Conservation (phyloP, 1,140 invertebrate genomes). For the Druon quercuslanigerum region DNA sequence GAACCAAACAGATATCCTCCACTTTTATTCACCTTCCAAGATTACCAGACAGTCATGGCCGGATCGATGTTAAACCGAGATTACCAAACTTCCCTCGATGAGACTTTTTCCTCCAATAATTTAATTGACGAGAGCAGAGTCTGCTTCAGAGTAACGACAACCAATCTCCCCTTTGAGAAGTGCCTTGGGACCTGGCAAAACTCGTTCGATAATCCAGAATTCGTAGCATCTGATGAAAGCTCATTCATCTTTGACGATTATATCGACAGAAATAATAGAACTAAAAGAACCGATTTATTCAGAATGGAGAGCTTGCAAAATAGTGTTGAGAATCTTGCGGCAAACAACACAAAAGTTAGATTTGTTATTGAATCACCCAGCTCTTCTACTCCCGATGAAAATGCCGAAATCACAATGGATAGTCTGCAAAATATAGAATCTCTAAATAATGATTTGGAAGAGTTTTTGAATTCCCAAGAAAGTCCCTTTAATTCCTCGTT, state of each 20-base stretch:
- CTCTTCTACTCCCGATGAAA: conserved; percentile 35
- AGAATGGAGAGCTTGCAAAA: conserved; percentile 35
- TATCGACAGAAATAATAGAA: conserved; percentile 54
- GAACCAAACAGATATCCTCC: conserved; percentile 54
- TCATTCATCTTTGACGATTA: conserved; percentile 66
- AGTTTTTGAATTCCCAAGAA: background rate
- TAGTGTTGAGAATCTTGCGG: conserved; percentile 31
- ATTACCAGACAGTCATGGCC: conserved; percentile 66
- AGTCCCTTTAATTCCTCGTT: background rate
- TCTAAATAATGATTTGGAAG: background rate
- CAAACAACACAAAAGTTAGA: conserved; percentile 59
- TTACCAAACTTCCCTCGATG: conserved; percentile 24
- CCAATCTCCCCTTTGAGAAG: conserved; percentile 67
- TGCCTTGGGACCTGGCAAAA: conserved; percentile 56
- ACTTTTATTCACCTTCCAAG: conserved; percentile 66
- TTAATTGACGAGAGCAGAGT: conserved; percentile 51
- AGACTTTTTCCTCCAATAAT: conserved; percentile 35
- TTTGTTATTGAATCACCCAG: conserved; percentile 63
- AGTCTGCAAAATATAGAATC: conserved; percentile 38
- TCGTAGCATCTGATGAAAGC: conserved; percentile 31
- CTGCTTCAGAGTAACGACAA: conserved; percentile 69
- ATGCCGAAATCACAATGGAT: background rate
- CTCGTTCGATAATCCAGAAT: conserved; percentile 42
- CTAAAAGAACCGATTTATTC: conserved; percentile 43
- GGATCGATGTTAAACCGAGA: conserved; percentile 35